Evolutionary conservation across 2,888 invertebrate genomes (phyloP).

Genomic region (Cyclophora albipunctata): DNA sequence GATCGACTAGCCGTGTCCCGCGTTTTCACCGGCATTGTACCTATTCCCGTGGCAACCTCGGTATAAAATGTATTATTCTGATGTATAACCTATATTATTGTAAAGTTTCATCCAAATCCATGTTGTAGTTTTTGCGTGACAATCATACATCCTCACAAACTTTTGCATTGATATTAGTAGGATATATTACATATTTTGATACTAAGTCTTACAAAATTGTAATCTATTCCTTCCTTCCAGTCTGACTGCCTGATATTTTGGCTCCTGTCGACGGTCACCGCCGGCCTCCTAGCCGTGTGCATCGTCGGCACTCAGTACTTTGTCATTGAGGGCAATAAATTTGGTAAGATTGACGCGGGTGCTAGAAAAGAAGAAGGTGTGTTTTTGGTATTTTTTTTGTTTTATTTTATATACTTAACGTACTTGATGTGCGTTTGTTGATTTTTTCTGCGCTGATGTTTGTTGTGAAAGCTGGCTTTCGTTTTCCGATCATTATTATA

Average conservation of each 20-base stretch:
- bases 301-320: conserved; percentile 80
- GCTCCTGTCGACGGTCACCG: conserved; percentile 79
- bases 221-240: conserved; percentile 37
- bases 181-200: no score
- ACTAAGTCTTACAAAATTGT: no score
- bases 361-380: conserved; percentile 67
- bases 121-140: no score
- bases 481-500: no score
- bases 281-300: conserved; percentile 78
- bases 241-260: conserved; percentile 79
- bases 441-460: background rate
- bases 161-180: no score
- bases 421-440: background rate
- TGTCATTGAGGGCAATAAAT: conserved; percentile 78
- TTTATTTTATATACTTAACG: conserved; percentile 21
- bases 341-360: conserved; percentile 70
- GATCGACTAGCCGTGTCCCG: no score
- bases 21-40: no score
- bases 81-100: no score
- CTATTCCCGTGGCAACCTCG: no score
- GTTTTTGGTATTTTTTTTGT: conserved; percentile 43
- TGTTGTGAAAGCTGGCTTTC: conserved; percentile 1
- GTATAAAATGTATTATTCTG: no score
- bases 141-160: no score
- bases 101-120: no score